phyloP scores from a whole-genome alignment of 2,888 invertebrate species.

The Epirrita christyi region DNA sequence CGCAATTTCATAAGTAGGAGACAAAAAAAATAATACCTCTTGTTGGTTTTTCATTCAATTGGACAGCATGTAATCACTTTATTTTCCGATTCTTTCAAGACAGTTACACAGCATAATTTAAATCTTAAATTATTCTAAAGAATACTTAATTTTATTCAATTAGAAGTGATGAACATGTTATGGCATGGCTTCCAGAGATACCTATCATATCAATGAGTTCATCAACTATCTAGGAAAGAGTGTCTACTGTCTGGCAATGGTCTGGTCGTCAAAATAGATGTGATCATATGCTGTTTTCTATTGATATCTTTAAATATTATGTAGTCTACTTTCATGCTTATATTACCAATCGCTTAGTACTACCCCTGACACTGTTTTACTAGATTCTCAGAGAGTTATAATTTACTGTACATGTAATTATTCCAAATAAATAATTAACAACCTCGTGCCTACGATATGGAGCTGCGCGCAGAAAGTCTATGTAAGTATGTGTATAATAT shows the following conservation, averaged over 20 bases:
- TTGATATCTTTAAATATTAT: not conserved
- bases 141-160: no score
- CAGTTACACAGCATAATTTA: no score
- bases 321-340: no score
- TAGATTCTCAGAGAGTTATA: not conserved
- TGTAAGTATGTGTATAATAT: conserved; percentile 5
- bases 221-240: no score
- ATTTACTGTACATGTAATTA: not conserved
- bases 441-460: not conserved
- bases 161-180: no score
- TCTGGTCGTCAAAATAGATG: not conserved
- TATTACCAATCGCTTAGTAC: no score
- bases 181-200: no score
- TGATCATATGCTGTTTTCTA: not conserved
- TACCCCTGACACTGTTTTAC: not conserved
- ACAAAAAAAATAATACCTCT: not conserved
- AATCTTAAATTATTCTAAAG: no score
- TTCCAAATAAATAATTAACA: not conserved
- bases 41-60: not conserved
- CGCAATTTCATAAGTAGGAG: conserved; percentile 14
- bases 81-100: not conserved
- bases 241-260: not conserved
- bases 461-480: conserved; percentile 16
- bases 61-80: not conserved
- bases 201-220: no score